Conservation (phyloP, 1,140 invertebrate genomes). For the Oryzaephilus surinamensis region DNA sequence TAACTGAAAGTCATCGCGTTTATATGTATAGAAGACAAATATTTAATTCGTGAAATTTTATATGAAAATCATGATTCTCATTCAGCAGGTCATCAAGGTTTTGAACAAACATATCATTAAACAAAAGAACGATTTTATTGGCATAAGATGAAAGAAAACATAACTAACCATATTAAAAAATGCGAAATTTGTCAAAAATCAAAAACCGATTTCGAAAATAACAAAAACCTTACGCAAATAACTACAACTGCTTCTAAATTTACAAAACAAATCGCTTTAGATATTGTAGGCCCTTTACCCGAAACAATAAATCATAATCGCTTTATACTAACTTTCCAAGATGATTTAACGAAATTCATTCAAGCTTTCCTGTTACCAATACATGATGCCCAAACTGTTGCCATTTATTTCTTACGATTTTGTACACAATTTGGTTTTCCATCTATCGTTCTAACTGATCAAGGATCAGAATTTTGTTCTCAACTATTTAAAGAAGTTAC, state of each 20-base stretch:
- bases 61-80: too few relatives aligned
- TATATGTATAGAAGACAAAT: too few relatives aligned
- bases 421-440: slow-evolving; percentile 23
- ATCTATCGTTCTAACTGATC: slow-evolving; percentile 21
- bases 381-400: slow-evolving; percentile 27
- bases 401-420: slow-evolving; percentile 22
- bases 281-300: slow-evolving; percentile 25
- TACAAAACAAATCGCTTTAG: slow-evolving; percentile 20
- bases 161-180: slow-evolving; percentile 23
- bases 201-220: slow-evolving; percentile 20
- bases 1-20: too few relatives aligned
- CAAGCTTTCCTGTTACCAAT: slow-evolving; percentile 18
- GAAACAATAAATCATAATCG: slow-evolving; percentile 8
- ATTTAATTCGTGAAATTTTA: too few relatives aligned
- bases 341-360: slow-evolving; percentile 25
- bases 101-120: slow-evolving; percentile 17
- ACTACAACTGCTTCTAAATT: slow-evolving; percentile 18
- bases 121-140: slow-evolving; percentile 25
- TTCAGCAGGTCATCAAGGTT: too few relatives aligned
- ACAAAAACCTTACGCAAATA: slow-evolving; percentile 23
- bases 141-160: slow-evolving; percentile 22
- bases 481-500: slow-evolving; percentile 24
- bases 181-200: slow-evolving; percentile 24
- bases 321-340: slow-evolving; percentile 25
- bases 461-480: slow-evolving; percentile 28